Percentiles rank a stretch among this genome's conserved stretches.
Evolutionary conservation across 2,797 vertebrate species (phyloP).

Genomic region (Centroberyx gerrardi): DNA sequence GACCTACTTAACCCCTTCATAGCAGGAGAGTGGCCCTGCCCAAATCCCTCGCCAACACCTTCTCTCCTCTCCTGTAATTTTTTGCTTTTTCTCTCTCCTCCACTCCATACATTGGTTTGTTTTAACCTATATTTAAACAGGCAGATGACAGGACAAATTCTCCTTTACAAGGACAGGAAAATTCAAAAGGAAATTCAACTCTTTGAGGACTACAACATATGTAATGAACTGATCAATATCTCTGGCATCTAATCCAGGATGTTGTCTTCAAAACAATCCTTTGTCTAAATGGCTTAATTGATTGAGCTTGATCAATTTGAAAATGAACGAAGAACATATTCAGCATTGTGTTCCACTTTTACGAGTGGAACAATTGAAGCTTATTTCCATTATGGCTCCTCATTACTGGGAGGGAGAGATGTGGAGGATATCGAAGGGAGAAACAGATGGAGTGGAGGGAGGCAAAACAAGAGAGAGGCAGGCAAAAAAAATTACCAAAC

Average conservation of each 20-base stretch:
- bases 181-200: not conserved
- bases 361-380: not conserved
- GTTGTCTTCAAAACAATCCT: too few relatives aligned
- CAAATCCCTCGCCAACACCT: not conserved
- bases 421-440: not conserved
- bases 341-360: not conserved
- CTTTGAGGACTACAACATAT: not conserved
- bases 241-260: not conserved
- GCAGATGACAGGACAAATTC: not conserved
- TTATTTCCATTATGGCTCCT: not conserved
- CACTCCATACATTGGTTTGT: not conserved
- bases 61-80: not conserved
- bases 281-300: not conserved
- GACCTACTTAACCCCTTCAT: conserved; percentile 66
- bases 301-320: not conserved
- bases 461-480: not conserved
- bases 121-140: not conserved
- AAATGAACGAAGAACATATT: not conserved
- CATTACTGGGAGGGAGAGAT: not conserved
- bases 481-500: conserved; percentile 15
- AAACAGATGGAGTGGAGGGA: not conserved
- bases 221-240: not conserved
- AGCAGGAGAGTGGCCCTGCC: conserved; percentile 11
- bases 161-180: not conserved
- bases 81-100: not conserved